phyloP scores from a whole-genome alignment of 2,113 vertebrate genomes.

The Irena cyanogastra region DNA sequence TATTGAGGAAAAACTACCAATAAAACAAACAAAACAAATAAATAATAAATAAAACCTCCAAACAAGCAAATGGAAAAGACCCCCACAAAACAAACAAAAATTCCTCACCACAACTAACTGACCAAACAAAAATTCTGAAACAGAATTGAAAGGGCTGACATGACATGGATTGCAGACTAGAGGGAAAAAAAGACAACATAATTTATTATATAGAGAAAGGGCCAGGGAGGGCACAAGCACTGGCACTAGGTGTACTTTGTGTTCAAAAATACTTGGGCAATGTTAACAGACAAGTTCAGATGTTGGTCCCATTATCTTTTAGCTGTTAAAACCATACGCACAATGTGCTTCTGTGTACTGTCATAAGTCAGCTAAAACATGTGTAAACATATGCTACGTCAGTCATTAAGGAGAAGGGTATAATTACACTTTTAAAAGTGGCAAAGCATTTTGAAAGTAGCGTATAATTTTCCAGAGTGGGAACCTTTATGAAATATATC shows the following conservation, averaged over 20 bases:
- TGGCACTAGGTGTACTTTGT: neutral
- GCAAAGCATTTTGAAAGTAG: slow-evolving; percentile 72
- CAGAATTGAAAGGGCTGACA: neutral
- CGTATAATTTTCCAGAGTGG: slow-evolving; percentile 69
- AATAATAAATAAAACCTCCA: neutral
- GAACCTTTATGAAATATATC: slow-evolving; percentile 66
- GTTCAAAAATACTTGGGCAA: slow-evolving; percentile 10
- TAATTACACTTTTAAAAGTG: slow-evolving; percentile 77
- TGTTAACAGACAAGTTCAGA: slow-evolving; percentile 16
- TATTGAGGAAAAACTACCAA: neutral
- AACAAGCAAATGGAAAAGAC: neutral
- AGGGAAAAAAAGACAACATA: neutral
- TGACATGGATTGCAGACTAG: neutral
- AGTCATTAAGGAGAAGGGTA: slow-evolving; percentile 71
- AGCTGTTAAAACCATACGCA: slow-evolving; percentile 46
- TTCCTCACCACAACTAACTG: neutral
- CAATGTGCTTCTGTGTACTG: slow-evolving; percentile 42
- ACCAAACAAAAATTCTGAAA: neutral
- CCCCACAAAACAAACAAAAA: neutral
- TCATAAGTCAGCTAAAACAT: slow-evolving; percentile 72
- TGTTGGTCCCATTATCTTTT: slow-evolving; percentile 37
- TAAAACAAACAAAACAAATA: neutral
- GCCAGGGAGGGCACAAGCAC: neutral
- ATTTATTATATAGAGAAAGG: neutral
- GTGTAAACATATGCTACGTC: slow-evolving; percentile 70